Base-by-base conservation (phyloP, 35 echinoderm and acorn worm genomes). In the Eucidaris tribuloides region DNA sequence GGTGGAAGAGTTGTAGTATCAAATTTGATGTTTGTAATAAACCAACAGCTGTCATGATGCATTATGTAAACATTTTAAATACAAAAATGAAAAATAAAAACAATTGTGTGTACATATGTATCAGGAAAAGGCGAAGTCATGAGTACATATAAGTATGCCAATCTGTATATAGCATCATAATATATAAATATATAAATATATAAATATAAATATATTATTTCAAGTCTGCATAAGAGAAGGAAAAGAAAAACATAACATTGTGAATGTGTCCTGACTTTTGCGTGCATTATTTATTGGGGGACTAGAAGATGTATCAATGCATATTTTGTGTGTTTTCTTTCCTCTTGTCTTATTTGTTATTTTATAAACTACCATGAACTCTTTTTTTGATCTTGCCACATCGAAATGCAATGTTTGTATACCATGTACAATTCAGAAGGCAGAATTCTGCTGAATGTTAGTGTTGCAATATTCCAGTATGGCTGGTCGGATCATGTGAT, bases 151-250 rank as follows among this genome's bases (percentile, higher is more conserved):
- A 44, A 74, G 41, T 74, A 74, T 74, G 68, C 68, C 68, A 74
- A 74, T 44, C 35, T 74, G 68, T 74, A 74, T 44, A 74, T 74
- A 74, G 33, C 68, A 74, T 74, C 37, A 74, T 74, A 74, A 74
- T 74, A 74, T 74, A 74, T 74, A 70, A 32, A 66, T 66, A 71
- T 71, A 74, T 74, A 74, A 74, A 74, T 74, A 33, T 74, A 74
- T 74, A 74, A 74, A 74, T 74, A 74, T 74, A 40, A 74, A 74
- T 74, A 74, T 74, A 74, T 68, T 68, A 68, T 74, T 74, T 74
- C 68, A 36, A n/a, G n/a, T 74, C 34, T 35, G 41, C 38, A 20
- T 44, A 74, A 18, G 6, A 7, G 68, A 74, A 74, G 61, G 37
- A 2, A 31, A 31, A 34, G 61, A 19, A 64, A 32, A 34, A 59